These are phyloP conservation scores for Molanna angustata DNA, from an alignment of 2,888 invertebrate genomes.

Conservation along the genomic window DNA sequence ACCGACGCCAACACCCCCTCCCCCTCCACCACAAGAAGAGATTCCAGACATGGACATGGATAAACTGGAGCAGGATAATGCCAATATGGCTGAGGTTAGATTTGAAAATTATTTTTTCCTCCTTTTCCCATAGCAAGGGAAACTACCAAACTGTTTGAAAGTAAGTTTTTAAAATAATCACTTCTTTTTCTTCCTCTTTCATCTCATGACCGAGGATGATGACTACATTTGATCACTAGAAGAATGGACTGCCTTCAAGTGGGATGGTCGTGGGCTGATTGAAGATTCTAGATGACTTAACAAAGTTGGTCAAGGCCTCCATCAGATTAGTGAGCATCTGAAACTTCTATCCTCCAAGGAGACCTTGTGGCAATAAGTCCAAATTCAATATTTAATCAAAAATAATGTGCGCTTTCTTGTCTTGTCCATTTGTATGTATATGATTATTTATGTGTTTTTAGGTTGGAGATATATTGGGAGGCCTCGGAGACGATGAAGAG, in stretches of 20 bases:
- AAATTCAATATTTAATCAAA: too few species aligned
- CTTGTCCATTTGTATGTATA: not conserved
- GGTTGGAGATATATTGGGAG: conserved; percentile 78
- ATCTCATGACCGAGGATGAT: too few species aligned
- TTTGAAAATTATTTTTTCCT: not conserved
- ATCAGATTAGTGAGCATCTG: too few species aligned
- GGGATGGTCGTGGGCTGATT: too few species aligned
- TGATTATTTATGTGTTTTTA: conserved; percentile 34
- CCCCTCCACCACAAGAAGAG: conserved; percentile 38
- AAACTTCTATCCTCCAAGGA: too few species aligned
- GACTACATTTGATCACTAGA: too few species aligned
- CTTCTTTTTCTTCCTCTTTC: too few species aligned
- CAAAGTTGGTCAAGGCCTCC: too few species aligned
- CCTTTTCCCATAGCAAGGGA: not conserved
- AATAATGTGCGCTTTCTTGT: not conserved
- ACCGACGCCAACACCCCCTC: conserved; percentile 1
- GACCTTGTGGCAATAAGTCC: too few species aligned
- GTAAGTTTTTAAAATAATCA: too few species aligned
- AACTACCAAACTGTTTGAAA: not conserved
- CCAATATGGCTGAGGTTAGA: conserved; percentile 51
- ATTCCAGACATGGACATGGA: conserved; percentile 50
- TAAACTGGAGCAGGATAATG: conserved; percentile 51
- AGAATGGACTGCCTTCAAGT: too few species aligned
- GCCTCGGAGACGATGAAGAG: conserved; percentile 83
- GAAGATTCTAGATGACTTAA: too few species aligned